Percentiles rank a stretch among this genome's conserved stretches.
Evolutionary conservation across 2,113 vertebrate genomes (phyloP).

Genomic region (Pterophyllum scalare): DNA sequence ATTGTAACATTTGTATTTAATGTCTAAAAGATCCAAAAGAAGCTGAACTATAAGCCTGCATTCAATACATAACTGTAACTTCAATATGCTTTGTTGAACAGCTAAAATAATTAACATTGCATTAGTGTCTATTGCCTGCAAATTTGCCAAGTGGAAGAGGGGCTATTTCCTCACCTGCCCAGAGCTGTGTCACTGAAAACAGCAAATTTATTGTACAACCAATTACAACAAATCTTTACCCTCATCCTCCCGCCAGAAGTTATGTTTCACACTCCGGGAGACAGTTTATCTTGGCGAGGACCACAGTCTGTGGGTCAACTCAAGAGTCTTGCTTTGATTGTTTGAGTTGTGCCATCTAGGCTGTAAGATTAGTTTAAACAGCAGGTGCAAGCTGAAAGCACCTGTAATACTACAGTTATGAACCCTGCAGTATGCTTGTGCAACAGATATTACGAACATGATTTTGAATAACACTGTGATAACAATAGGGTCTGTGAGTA

Average conservation of each 20-base stretch:
- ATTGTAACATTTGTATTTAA: no score
- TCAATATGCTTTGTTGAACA: no score
- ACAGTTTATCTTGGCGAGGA: slow-evolving; percentile 7
- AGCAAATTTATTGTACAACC: background rate
- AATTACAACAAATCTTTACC: slow-evolving; percentile 11
- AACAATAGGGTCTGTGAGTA: background rate
- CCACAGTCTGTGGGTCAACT: slow-evolving; percentile 1
- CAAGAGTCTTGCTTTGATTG: background rate
- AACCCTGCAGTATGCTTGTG: background rate
- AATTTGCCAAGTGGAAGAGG: background rate
- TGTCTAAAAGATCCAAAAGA: background rate
- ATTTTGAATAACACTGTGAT: background rate
- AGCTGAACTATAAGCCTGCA: background rate
- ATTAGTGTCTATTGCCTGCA: background rate
- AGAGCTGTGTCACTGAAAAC: background rate
- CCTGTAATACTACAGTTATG: background rate
- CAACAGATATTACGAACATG: background rate
- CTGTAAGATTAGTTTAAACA: background rate
- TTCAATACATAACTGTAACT: background rate
- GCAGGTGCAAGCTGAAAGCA: background rate
- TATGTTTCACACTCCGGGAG: slow-evolving; percentile 14
- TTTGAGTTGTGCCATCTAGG: background rate
- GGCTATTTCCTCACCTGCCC: background rate
- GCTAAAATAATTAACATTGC: no score
- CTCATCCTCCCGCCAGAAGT: slow-evolving; percentile 3